phyloP scores from a whole-genome alignment of 1,140 invertebrate species.

The Drosophila dunni region DNA sequence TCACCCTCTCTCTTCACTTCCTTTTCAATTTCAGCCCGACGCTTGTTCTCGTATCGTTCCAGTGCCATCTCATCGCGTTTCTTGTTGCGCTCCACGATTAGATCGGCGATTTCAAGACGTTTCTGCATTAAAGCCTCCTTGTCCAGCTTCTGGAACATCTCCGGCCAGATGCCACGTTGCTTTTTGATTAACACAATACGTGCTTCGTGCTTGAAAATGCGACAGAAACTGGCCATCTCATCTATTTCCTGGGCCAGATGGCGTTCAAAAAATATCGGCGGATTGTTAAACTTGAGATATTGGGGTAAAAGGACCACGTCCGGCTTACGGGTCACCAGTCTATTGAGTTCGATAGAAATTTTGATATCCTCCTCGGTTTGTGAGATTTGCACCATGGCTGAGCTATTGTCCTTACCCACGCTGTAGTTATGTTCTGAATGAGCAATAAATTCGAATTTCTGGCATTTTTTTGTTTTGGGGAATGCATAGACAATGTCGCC shows the following conservation, averaged over 20 bases:
- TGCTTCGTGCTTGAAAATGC: constrained; percentile 82
- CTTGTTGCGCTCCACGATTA: constrained; percentile 79
- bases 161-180: constrained; percentile 76
- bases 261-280: constrained; percentile 81
- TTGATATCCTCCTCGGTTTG: constrained; percentile 83
- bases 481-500: constrained; percentile 46
- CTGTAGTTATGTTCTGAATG: constrained; percentile 43
- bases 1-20: constrained; percentile 74
- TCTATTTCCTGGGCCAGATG: constrained; percentile 77
- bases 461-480: constrained; percentile 14
- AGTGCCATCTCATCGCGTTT: constrained; percentile 72
- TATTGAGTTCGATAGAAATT: constrained; percentile 80
- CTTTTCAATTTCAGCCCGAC: constrained; percentile 74
- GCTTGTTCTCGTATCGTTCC: constrained; percentile 74
- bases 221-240: constrained; percentile 80
- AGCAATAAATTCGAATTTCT: constrained; percentile 20
- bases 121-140: constrained; percentile 72
- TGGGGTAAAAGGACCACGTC: constrained; percentile 76
- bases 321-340: constrained; percentile 77
- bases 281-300: constrained; percentile 81
- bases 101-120: constrained; percentile 74
- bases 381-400: constrained; percentile 79
- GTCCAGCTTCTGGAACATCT: constrained; percentile 73
- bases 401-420: constrained; percentile 22
- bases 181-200: constrained; percentile 80